A percentile compares a stretch with the other conserved stretches of the same genome.
Conservation (phyloP, 2,888 invertebrate species). For the Lamellibrachia columna region DNA sequence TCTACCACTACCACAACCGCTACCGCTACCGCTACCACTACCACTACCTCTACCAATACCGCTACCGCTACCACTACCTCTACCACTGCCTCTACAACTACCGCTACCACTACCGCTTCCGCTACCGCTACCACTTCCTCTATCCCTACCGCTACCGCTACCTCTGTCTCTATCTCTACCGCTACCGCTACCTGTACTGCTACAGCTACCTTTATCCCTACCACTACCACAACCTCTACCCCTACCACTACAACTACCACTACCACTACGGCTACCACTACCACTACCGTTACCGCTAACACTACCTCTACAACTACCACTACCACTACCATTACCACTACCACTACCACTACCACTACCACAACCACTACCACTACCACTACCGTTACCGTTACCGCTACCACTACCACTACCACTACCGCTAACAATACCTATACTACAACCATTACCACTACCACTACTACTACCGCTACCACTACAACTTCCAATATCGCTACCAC, state of each 20-base stretch:
- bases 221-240: background rate
- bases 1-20: background rate
- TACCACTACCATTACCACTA: background rate
- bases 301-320: background rate
- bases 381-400: background rate
- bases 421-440: background rate
- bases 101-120: background rate
- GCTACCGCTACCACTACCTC: conserved; percentile 7
- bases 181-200: background rate
- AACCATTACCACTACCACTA: background rate
- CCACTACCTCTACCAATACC: background rate
- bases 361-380: background rate
- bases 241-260: background rate
- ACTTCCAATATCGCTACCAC: background rate
- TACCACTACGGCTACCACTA: background rate
- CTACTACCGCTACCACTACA: background rate
- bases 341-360: background rate
- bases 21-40: conserved; percentile 6
- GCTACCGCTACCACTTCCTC: background rate
- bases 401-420: background rate
- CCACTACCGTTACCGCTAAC: background rate
- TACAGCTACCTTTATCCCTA: background rate
- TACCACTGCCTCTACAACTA: background rate
- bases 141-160: too few species aligned
- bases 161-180: background rate